These are phyloP conservation scores for Tipula confusa DNA, from an alignment of 2,888 invertebrate genomes.

Conservation along the genomic window DNA sequence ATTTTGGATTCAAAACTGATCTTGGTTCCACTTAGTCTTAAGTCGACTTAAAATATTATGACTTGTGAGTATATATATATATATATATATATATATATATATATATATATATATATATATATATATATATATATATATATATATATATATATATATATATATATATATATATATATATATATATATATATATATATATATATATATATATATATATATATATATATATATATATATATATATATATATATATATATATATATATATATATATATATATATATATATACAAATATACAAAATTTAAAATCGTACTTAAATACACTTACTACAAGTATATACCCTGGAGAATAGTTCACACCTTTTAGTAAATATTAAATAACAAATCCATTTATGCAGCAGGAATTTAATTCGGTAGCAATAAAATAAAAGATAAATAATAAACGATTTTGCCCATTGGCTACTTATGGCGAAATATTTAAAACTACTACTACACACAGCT, in stretches of 20 bases:
- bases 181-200: slow-evolving; percentile 6
- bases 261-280: slow-evolving; percentile 6
- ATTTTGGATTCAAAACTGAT: too few relatives aligned
- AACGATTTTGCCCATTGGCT: not conserved
- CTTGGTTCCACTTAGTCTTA: too few relatives aligned
- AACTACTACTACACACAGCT: not conserved
- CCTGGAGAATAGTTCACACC: not conserved
- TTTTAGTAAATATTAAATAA: not conserved
- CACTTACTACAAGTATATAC: not conserved
- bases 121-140: slow-evolving; percentile 6
- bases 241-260: slow-evolving; percentile 13
- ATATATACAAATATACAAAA: not conserved
- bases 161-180: slow-evolving; percentile 6
- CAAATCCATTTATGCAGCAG: not conserved
- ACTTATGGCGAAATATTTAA: not conserved
- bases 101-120: not conserved
- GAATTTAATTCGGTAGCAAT: not conserved
- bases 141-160: slow-evolving; percentile 6
- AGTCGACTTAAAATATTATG: too few relatives aligned
- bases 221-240: slow-evolving; percentile 6
- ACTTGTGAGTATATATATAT: too few relatives aligned
- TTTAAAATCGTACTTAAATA: not conserved
- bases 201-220: not conserved
- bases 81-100: too few relatives aligned
- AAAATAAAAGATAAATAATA: not conserved